phyloP scores from a whole-genome alignment of 2,797 vertebrate species.

The Brotula barbata region DNA sequence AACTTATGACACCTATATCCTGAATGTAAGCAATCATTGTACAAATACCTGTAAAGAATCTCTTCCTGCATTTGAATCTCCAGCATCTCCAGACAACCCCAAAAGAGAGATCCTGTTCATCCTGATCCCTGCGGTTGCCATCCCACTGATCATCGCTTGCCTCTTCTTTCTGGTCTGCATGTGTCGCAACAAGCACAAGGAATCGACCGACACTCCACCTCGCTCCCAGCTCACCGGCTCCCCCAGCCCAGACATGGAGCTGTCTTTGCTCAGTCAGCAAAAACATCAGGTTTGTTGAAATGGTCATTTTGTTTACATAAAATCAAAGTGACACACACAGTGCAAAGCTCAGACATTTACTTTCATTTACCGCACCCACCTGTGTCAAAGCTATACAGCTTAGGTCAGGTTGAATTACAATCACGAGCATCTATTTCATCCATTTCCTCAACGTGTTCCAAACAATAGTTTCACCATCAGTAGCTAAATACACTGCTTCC shows the following conservation, averaged over 20 bases:
- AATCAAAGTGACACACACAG: no score
- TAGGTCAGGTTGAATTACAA: no score
- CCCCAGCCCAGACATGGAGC: conserved; percentile 91
- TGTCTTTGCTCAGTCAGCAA: conserved; percentile 89
- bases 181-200: conserved; percentile 95
- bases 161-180: conserved; percentile 96
- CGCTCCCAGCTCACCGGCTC: conserved; percentile 86
- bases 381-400: no score
- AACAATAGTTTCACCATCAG: no score
- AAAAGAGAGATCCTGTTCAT: conserved; percentile 96
- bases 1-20: neutral
- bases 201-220: conserved; percentile 81
- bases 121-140: conserved; percentile 91
- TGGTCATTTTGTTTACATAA: no score
- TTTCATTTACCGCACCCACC: no score
- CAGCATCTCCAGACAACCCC: conserved; percentile 87
- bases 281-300: conserved; percentile 85
- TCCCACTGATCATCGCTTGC: conserved; percentile 91
- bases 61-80: neutral
- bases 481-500: no score
- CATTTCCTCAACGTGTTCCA: no score
- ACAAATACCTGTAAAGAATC: neutral
- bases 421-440: no score
- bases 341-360: no score
- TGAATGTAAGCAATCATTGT: neutral